Base-by-base conservation (phyloP, 2,113 vertebrate species). In the Oriolus oriolus region DNA sequence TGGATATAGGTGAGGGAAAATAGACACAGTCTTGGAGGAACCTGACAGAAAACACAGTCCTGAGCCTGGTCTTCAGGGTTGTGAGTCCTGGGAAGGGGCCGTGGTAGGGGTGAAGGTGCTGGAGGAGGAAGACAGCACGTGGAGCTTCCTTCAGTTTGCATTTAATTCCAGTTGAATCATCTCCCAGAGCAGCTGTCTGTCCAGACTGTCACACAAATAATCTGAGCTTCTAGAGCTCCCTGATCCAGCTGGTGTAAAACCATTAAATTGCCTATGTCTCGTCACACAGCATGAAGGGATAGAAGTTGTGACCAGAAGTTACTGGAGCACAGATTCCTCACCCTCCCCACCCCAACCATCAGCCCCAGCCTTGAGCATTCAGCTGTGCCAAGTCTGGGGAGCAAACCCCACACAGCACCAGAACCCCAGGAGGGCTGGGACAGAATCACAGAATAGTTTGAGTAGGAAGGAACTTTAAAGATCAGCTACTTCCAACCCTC, bases 281-380 rank as follows among this genome's bases (percentile, higher is more conserved):
- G 0, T n/a, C 54, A n/a, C 37, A 31, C 13, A 23, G 35, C 20
- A 54, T 1, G 2, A 59, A 82, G 30, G 30, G 39, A 11, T 7
- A 5, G 41, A 82, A 59, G 26, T 15, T 3, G 0, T 16, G 57
- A 59, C 56, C n/a, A 41, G 1, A 2, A 1, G 1, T 41, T 41
- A 22, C 22, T 41, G 49, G 47, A 60, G 16, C 4, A 31, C 16
- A 66, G 6, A 44, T 76, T 68, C 23, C 33, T 79, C 1, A 1
- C 22, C 6, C 6, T 78, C 5, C 28, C 3, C 33, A 64, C 7
- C 28, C 10, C 19, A 31, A 3, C 5, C 7, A 1, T 28, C 65
- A 82, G 16, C n/a, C 2, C 0, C 68, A 93, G 24, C 13, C 31
- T 5, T 21, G 57, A 79, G 28, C 2, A 4, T 19, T 44, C 70